These are phyloP conservation scores for Martes martes DNA, from an alignment of 2,113 vertebrate species.

Conservation along the genomic window DNA sequence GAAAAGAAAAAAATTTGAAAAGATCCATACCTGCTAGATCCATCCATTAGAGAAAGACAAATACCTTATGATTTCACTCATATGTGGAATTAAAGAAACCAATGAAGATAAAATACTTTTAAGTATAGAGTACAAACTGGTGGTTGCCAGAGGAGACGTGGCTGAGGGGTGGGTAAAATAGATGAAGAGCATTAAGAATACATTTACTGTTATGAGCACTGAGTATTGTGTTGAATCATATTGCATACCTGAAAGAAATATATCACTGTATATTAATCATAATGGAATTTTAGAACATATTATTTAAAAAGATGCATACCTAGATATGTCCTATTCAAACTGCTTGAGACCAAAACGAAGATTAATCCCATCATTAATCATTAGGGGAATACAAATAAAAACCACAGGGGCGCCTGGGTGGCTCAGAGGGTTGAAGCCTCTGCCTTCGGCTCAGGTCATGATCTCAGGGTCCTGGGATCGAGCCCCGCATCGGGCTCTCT, in stretches of 20 bases:
- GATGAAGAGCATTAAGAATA: not conserved
- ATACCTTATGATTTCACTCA: not conserved
- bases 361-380: too few relatives aligned
- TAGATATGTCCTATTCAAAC: not conserved
- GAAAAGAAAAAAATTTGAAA: not conserved
- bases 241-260: not conserved
- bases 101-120: not conserved
- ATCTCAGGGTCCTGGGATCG: too few relatives aligned
- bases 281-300: not conserved
- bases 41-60: not conserved
- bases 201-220: not conserved
- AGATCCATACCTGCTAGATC: not conserved
- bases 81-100: not conserved
- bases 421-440: too few relatives aligned
- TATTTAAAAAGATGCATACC: not conserved
- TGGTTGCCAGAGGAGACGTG: not conserved
- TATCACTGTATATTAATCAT: not conserved
- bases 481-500: too few relatives aligned
- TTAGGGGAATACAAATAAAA: too few relatives aligned
- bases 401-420: too few relatives aligned
- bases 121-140: not conserved
- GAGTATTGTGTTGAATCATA: not conserved
- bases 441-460: too few relatives aligned
- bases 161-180: not conserved
- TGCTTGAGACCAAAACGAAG: not conserved